Evolutionary conservation across 2,797 vertebrate species (phyloP), one percentile per base, ranked within the genome.

Genomic region (Phyllotis vaccarum): DNA sequence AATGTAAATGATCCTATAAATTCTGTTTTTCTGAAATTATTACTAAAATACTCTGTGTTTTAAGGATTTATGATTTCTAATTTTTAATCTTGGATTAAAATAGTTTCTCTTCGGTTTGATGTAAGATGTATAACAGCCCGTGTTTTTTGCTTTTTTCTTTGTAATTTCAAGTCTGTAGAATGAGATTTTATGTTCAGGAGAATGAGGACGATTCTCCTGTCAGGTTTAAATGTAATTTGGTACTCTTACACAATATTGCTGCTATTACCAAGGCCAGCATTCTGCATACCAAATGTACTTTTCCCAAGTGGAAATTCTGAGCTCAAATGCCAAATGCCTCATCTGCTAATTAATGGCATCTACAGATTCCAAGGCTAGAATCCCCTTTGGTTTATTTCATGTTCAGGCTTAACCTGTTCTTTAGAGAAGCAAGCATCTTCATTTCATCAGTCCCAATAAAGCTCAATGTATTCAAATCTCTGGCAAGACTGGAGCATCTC

Each of bases 351-450:
- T 96, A 97, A 94, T 75, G 49, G 46, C 82, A 96, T 95, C 90
- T 93, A 54, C 56, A 76, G 75, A 96, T 93, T 88, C 43, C 79
- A 93, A 94, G 89, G 52, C 74, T 75, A 89, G 92, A 90, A 79
- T 95, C 96, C 83, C 52, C 86, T 95, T 96, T 96, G 90, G 96
- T 97, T 96, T 96, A 95, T 96, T 94, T 95, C 58, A 79, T 94
- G 86, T 89, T 97, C 82, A 91, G 43, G 79, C 37, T 96, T 97
- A 95, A 92, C 92, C 88, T 93, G 75, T 92, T 93, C 96, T 97
- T 95, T 82, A 78, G 94, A 94, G 90, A 93, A 91, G 43, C 27
- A 80, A 91, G 62, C 74, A 92, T 90, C 94, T 90, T 95, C 83
- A 90, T 93, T 93, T 97, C 74, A 91, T 92, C 92, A 90, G 43